These are phyloP conservation scores for Onychomys leucogaster DNA, from an alignment of 2,797 vertebrate species.

Conservation along the genomic window DNA sequence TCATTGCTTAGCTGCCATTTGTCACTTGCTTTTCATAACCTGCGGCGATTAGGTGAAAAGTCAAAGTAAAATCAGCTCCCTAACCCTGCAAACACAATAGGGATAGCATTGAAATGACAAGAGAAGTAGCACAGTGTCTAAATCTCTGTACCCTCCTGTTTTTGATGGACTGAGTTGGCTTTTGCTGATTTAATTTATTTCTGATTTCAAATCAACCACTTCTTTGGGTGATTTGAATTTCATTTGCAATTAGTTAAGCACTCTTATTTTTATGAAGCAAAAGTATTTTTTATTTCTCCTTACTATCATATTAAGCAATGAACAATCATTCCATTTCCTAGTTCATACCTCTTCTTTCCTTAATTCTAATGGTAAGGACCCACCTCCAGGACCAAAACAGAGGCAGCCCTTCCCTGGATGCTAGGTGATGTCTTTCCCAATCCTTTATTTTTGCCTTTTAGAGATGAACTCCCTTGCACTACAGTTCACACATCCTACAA, in stretches of 20 bases:
- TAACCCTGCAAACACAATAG: not conserved
- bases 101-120: not conserved
- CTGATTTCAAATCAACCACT: not conserved
- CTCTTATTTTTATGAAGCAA: not conserved
- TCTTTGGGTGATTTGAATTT: not conserved
- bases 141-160: not conserved
- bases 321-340: not conserved
- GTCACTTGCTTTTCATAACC: not conserved
- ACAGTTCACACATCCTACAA: not conserved
- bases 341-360: not conserved
- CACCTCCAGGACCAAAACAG: too few species aligned
- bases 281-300: not conserved
- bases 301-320: not conserved
- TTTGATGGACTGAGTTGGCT: not conserved
- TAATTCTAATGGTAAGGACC: not conserved
- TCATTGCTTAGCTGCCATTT: not conserved
- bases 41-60: not conserved
- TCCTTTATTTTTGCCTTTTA: not conserved
- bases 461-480: not conserved
- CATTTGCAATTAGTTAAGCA: not conserved
- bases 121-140: not conserved
- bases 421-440: too few species aligned
- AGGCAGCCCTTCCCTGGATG: not conserved
- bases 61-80: not conserved
- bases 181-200: not conserved